These are phyloP conservation scores for Enteromius trimaculatus DNA, from an alignment of 2,797 vertebrate genomes.

Conservation along the genomic window DNA sequence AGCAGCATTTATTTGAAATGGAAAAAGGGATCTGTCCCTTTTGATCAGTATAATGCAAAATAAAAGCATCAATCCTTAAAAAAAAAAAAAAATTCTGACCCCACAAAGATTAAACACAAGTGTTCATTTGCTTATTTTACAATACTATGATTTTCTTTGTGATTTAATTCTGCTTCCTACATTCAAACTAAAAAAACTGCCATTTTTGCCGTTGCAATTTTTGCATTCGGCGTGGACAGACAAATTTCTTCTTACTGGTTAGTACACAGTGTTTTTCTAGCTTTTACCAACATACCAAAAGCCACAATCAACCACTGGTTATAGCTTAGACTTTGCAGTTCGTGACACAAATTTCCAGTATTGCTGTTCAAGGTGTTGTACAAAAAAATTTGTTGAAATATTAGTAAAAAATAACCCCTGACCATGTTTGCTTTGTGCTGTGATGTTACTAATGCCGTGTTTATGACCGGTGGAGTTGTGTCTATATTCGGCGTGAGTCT, in stretches of 20 bases:
- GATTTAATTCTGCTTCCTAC: background rate
- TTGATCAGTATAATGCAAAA: background rate
- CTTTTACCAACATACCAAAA: background rate
- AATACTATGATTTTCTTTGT: background rate
- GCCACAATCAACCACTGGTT: background rate
- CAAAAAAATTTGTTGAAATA: background rate
- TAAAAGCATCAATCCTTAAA: background rate
- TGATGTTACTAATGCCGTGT: constrained; percentile 45
- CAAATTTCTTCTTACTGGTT: background rate
- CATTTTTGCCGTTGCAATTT: background rate
- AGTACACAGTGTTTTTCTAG: background rate
- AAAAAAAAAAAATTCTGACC: background rate
- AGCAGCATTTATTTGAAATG: background rate
- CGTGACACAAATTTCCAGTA: background rate
- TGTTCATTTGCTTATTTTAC: background rate
- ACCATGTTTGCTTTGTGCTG: constrained; percentile 32
- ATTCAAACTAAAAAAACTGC: background rate
- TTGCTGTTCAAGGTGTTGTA: constrained; percentile 12
- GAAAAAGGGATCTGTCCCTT: background rate
- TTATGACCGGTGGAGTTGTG: constrained; percentile 43
- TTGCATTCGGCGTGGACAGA: background rate
- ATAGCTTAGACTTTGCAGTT: constrained; percentile 1
- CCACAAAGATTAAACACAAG: background rate
- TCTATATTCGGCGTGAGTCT: constrained; percentile 37
- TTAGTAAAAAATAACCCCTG: constrained; percentile 26